These are phyloP conservation scores for Flabesymbios commensalis DNA, from an alignment of 2,888 invertebrate species.

Conservation along the genomic window DNA sequence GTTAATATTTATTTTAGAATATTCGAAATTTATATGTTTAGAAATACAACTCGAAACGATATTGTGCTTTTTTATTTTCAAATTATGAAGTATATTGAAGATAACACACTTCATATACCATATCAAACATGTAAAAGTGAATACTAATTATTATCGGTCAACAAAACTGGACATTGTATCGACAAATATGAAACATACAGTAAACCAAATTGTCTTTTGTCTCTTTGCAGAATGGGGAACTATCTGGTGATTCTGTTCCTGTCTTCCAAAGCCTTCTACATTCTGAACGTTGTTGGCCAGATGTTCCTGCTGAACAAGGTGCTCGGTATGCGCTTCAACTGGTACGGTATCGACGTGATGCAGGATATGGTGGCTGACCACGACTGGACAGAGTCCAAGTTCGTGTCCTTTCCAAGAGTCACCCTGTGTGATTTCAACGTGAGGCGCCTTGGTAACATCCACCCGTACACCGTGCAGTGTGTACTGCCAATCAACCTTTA, in stretches of 20 bases:
- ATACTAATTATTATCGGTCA: too few relatives aligned
- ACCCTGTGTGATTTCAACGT: constrained; percentile 59
- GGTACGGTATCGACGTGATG: constrained; percentile 49
- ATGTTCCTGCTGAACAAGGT: constrained; percentile 63
- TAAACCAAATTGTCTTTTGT: too few relatives aligned
- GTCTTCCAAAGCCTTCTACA: constrained; percentile 60
- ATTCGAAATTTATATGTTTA: too few relatives aligned
- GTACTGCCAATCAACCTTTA: constrained; percentile 37
- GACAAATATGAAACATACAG: too few relatives aligned
- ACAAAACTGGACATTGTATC: too few relatives aligned
- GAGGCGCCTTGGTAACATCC: constrained; percentile 49
- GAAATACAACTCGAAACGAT: too few relatives aligned
- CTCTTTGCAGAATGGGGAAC: constrained; percentile 61
- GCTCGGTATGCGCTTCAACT: constrained; percentile 56
- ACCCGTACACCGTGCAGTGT: constrained; percentile 39
- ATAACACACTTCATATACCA: too few relatives aligned
- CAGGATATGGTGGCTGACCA: constrained; percentile 41
- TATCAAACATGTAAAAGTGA: too few relatives aligned
- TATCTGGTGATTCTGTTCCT: constrained; percentile 62
- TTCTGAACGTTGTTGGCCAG: constrained; percentile 62
- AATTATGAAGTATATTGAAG: too few relatives aligned
- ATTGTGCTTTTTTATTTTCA: too few relatives aligned
- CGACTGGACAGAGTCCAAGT: constrained; percentile 37
- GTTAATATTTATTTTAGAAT: too few relatives aligned
- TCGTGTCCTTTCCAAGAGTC: constrained; percentile 59